These are phyloP conservation scores for Nibea coibor DNA, from an alignment of 2,113 vertebrate species.

Conservation along the genomic window DNA sequence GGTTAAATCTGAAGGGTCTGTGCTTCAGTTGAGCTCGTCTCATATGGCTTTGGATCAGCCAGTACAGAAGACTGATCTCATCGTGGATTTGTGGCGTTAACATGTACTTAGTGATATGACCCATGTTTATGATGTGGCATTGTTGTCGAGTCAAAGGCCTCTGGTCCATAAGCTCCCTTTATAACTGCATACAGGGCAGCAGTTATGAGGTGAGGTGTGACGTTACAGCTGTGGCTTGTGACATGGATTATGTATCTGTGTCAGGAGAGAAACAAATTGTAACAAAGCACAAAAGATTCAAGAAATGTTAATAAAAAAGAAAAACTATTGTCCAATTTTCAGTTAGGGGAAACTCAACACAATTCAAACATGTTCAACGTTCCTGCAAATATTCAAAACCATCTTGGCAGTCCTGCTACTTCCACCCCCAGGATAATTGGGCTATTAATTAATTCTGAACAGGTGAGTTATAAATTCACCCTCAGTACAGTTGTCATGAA, in stretches of 20 bases:
- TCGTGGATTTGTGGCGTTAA: conserved; percentile 22
- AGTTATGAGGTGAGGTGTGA: background rate
- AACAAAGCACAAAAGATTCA: too few species aligned
- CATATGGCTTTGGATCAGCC: background rate
- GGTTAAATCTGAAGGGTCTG: conserved; percentile 14
- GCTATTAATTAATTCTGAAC: too few species aligned
- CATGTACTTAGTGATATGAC: conserved; percentile 18
- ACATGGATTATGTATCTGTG: background rate
- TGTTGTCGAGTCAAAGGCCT: conserved; percentile 6
- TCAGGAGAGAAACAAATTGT: background rate
- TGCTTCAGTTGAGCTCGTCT: background rate
- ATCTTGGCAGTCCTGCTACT: too few species aligned
- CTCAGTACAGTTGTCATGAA: too few species aligned
- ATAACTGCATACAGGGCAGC: background rate
- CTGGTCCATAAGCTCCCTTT: background rate
- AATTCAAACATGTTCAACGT: too few species aligned
- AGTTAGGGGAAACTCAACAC: too few species aligned
- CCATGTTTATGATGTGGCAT: conserved; percentile 24
- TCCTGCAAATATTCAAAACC: too few species aligned
- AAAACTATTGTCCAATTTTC: too few species aligned
- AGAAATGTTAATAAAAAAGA: too few species aligned
- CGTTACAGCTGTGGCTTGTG: background rate
- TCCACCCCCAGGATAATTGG: too few species aligned
- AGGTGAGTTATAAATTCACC: too few species aligned
- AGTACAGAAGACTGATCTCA: conserved; percentile 10